Evolutionary conservation across 1,140 invertebrate genomes (phyloP).

Genomic region (Drosophila repleta): DNA sequence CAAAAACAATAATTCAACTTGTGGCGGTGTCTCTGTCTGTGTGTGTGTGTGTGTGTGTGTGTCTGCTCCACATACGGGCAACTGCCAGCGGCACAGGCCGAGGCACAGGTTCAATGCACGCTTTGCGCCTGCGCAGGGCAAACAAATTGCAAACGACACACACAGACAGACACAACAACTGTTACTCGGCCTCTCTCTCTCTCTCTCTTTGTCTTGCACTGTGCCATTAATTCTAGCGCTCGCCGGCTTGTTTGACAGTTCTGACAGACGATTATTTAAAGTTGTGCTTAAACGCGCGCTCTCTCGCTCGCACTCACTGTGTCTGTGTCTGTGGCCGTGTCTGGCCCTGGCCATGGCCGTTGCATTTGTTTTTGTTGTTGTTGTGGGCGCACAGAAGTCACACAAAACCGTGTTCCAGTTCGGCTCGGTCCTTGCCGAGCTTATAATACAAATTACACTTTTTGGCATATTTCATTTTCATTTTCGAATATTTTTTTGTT

Average conservation of each 20-base stretch:
- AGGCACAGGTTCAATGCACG: slow-evolving; percentile 77
- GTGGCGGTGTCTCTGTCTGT: slow-evolving; percentile 44
- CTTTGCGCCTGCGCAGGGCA: slow-evolving; percentile 77
- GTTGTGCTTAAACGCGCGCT: slow-evolving; percentile 79
- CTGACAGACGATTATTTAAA: slow-evolving; percentile 84
- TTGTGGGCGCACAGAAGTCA: slow-evolving; percentile 41
- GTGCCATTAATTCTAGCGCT: slow-evolving; percentile 84
- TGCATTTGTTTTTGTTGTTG: slow-evolving; percentile 30
- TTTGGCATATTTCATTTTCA: slow-evolving; percentile 67
- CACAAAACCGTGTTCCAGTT: slow-evolving; percentile 22
- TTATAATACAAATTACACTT: slow-evolving; percentile 77
- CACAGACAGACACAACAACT: slow-evolving; percentile 15
- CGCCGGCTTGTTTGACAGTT: slow-evolving; percentile 84
- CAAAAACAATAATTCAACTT: slow-evolving; percentile 83
- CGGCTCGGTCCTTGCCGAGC: neutral
- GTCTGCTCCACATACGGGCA: slow-evolving; percentile 8
- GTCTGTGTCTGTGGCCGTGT: slow-evolving; percentile 15
- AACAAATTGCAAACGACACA: slow-evolving; percentile 68
- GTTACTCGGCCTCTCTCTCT: slow-evolving; percentile 3
- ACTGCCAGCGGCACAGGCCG: neutral
- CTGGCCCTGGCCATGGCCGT: slow-evolving; percentile 44
- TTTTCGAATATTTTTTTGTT: slow-evolving; percentile 47
- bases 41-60: neutral
- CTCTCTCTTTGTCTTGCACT: slow-evolving; percentile 34
- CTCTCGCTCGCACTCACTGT: slow-evolving; percentile 21